Conservation (phyloP, 2,888 invertebrate species). For the Dyspetes luteomarginatus region DNA sequence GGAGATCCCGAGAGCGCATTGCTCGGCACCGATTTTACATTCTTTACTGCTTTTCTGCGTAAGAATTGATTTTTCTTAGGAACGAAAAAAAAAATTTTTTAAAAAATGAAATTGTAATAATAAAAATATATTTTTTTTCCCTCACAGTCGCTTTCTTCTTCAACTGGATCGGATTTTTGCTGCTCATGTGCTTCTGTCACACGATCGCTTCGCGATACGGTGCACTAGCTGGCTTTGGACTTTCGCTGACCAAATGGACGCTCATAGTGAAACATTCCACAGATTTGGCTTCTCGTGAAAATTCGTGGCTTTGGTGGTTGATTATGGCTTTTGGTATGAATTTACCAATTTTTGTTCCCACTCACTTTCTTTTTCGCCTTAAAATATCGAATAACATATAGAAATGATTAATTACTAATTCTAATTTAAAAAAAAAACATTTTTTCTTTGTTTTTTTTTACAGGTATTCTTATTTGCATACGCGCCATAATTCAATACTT, state of each 20-base stretch:
- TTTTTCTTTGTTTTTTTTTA: constrained; percentile 73
- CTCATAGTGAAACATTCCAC: constrained; percentile 96
- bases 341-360: constrained; percentile 10
- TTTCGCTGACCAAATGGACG: constrained; percentile 97
- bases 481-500: constrained; percentile 94
- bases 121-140: constrained; percentile 40
- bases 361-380: too few relatives aligned
- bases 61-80: constrained; percentile 74
- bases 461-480: constrained; percentile 93
- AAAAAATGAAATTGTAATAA: not conserved
- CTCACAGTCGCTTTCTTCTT: constrained; percentile 95
- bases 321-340: constrained; percentile 94
- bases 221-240: constrained; percentile 95
- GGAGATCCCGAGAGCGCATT: constrained; percentile 91
- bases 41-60: constrained; percentile 95
- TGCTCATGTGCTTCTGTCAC: constrained; percentile 96
- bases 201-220: constrained; percentile 97
- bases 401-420: too few relatives aligned
- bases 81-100: not conserved
- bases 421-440: too few relatives aligned
- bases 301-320: constrained; percentile 96
- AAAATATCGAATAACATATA: too few relatives aligned
- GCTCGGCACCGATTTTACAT: constrained; percentile 96
- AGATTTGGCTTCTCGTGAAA: constrained; percentile 93
- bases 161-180: constrained; percentile 97